phyloP scores from a whole-genome alignment of 2,888 invertebrate species.

The Drosophila phalerata region DNA sequence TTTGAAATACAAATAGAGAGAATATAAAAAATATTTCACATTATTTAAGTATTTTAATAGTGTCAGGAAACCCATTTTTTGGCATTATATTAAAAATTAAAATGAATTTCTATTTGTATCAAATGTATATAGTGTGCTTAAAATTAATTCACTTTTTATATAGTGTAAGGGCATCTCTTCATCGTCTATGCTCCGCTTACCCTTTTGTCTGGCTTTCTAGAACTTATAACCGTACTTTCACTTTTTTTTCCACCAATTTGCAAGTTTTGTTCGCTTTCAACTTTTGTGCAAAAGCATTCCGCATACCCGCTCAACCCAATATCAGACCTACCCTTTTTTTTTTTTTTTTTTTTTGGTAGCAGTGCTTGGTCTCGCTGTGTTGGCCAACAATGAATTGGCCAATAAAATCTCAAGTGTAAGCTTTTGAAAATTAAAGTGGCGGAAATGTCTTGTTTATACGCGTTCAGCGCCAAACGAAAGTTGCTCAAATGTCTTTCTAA shows the following conservation, averaged over 20 bases:
- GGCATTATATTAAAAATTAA: too few species aligned
- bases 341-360: conserved; percentile 1
- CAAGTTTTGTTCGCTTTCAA: conserved; percentile 65
- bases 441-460: conserved; percentile 78
- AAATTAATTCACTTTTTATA: neutral
- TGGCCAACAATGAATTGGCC: conserved; percentile 78
- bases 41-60: too few species aligned
- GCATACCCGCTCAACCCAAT: neutral
- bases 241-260: conserved; percentile 50
- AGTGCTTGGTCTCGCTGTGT: conserved; percentile 38
- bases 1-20: too few species aligned
- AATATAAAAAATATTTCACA: too few species aligned
- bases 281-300: conserved; percentile 45
- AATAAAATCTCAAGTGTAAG: conserved; percentile 81
- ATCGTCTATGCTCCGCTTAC: neutral
- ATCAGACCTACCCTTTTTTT: conserved; percentile 2
- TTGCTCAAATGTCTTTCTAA: conserved; percentile 76
- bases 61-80: too few species aligned
- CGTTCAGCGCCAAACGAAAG: conserved; percentile 57
- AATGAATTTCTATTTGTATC: too few species aligned
- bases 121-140: neutral
- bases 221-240: conserved; percentile 24
- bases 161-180: conserved; percentile 15
- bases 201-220: conserved; percentile 26
- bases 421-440: conserved; percentile 79